These are phyloP conservation scores for Babyrousa celebensis DNA, from an alignment of 2,797 vertebrate genomes.

Conservation along the genomic window DNA sequence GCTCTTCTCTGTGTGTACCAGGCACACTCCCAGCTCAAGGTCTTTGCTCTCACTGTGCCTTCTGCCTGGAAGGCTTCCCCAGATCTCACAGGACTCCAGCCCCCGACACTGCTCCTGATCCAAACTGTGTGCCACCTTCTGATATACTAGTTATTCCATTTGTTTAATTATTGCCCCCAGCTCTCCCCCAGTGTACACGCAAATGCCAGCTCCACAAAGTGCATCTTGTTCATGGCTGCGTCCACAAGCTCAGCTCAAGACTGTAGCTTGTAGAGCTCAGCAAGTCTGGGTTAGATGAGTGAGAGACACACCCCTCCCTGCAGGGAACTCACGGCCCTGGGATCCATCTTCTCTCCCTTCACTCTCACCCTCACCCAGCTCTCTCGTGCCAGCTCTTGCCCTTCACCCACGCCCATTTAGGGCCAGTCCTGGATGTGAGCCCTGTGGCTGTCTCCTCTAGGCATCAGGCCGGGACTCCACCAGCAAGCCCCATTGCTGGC, in stretches of 20 bases:
- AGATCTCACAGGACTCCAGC: not conserved
- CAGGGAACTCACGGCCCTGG: not conserved
- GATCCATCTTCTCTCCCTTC: not conserved
- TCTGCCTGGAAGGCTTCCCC: not conserved
- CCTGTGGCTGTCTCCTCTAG: not conserved
- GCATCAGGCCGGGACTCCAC: not conserved
- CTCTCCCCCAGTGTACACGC: rapidly evolving
- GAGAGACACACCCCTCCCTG: not conserved
- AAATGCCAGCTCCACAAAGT: rapidly evolving
- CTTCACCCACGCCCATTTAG: not conserved
- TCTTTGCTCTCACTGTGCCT: not conserved
- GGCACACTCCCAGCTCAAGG: not conserved
- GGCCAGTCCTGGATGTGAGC: not conserved
- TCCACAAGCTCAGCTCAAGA: not conserved
- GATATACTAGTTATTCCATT: rapidly evolving
- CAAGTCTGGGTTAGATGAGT: not conserved
- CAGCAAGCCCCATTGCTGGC: not conserved
- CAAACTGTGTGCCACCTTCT: rapidly evolving
- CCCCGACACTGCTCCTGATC: not conserved
- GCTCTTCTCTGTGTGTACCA: not conserved
- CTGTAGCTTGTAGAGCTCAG: rapidly evolving
- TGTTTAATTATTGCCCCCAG: not conserved
- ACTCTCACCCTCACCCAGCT: rapidly evolving
- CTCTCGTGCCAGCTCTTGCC: rapidly evolving
- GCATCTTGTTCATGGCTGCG: not conserved